phyloP scores from a whole-genome alignment of 2,113 vertebrate genomes.

The Hypocryptadius cinnamomeus region DNA sequence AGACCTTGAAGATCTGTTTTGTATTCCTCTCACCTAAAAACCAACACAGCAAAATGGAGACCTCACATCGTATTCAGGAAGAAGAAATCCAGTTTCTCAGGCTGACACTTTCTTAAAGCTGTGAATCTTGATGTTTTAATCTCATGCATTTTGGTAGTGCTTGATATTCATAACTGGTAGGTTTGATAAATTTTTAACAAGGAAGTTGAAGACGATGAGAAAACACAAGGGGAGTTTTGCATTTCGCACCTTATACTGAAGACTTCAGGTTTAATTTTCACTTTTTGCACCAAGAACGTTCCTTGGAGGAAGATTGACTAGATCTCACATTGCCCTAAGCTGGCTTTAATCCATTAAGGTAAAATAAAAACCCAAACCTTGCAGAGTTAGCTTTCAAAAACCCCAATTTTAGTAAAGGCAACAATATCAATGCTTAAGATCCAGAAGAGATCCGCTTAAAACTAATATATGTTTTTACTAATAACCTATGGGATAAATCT shows the following conservation, averaged over 20 bases:
- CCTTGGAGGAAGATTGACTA: not conserved
- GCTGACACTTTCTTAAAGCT: constrained; percentile 46
- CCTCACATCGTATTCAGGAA: not conserved
- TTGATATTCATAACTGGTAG: constrained; percentile 62
- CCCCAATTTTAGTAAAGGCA: not conserved
- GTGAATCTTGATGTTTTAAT: constrained; percentile 67
- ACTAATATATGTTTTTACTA: not conserved
- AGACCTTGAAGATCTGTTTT: constrained; percentile 1
- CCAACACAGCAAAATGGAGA: constrained; percentile 1
- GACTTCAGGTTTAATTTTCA: constrained; percentile 61
- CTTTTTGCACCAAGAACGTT: constrained; percentile 19
- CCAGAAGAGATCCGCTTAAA: not conserved
- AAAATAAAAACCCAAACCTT: not conserved
- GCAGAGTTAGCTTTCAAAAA: not conserved
- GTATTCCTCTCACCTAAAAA: constrained; percentile 29
- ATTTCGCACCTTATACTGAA: constrained; percentile 35
- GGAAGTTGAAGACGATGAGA: constrained; percentile 50
- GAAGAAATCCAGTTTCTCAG: constrained; percentile 24
- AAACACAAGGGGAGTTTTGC: constrained; percentile 26
- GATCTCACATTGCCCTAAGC: not conserved
- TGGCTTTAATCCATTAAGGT: not conserved
- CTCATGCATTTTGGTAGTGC: constrained; percentile 52
- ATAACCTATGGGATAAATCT: not conserved
- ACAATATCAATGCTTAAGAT: not conserved
- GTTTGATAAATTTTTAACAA: constrained; percentile 67